These are phyloP conservation scores for Pelodytes ibericus DNA, from an alignment of 2,797 vertebrate species.

Conservation along the genomic window DNA sequence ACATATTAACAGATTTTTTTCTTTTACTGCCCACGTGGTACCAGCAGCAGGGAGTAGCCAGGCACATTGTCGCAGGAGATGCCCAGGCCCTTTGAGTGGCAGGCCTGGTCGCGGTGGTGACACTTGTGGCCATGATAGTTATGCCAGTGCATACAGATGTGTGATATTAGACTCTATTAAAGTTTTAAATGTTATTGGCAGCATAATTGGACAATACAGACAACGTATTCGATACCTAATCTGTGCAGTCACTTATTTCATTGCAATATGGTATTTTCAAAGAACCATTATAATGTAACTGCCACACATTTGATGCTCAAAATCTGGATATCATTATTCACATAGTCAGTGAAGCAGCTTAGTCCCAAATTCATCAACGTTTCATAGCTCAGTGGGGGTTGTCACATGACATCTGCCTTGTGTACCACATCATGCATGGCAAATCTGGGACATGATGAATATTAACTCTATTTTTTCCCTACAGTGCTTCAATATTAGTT, in stretches of 20 bases:
- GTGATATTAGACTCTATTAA: conserved; percentile 35
- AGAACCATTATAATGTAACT: neutral
- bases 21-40: too few relatives aligned
- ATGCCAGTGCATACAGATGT: too few relatives aligned
- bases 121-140: too few relatives aligned
- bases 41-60: too few relatives aligned
- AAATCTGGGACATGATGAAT: neutral
- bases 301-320: neutral
- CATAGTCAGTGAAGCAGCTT: neutral
- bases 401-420: neutral
- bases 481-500: neutral
- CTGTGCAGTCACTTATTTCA: neutral
- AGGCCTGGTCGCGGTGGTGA: too few relatives aligned
- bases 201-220: conserved; percentile 19
- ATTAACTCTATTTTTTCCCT: neutral
- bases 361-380: neutral
- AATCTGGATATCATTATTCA: conserved; percentile 3
- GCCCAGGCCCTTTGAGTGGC: too few relatives aligned
- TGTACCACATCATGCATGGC: neutral
- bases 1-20: too few relatives aligned
- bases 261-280: conserved; percentile 3
- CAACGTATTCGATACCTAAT: conserved; percentile 5
- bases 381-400: neutral
- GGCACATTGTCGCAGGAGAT: too few relatives aligned
- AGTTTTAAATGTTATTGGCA: conserved; percentile 31